Conservation (phyloP, 2,797 vertebrate genomes). For the Phylloscopus collybita region DNA sequence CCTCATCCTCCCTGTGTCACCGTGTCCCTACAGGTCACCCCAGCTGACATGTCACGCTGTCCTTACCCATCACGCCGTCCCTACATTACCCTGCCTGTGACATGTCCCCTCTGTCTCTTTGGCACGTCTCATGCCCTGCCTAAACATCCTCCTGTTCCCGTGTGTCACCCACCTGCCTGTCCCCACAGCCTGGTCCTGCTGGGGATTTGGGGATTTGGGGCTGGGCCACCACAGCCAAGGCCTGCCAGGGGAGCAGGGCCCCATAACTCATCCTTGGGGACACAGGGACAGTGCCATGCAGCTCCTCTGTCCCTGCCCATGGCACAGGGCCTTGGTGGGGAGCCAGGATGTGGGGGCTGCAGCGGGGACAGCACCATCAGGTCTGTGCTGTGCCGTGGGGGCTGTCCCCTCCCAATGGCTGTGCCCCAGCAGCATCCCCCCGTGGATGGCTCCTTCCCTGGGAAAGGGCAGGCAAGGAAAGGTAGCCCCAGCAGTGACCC, state of each 20-base stretch:
- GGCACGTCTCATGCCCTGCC: not conserved
- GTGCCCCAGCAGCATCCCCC: not conserved
- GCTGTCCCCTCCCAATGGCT: rapidly evolving
- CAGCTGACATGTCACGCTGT: not conserved
- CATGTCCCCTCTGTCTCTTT: not conserved
- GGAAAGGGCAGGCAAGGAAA: not conserved
- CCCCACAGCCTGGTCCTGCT: not conserved
- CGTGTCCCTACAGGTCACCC: not conserved
- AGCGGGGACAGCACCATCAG: not conserved
- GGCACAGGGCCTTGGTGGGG: not conserved
- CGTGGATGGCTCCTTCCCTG: not conserved
- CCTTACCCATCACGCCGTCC: not conserved
- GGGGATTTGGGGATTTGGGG: not conserved
- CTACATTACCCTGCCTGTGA: rapidly evolving
- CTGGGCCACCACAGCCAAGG: not conserved
- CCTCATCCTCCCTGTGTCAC: not conserved
- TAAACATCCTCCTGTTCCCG: not conserved
- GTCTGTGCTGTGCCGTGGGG: not conserved
- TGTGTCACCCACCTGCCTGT: not conserved
- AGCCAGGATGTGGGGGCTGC: not conserved
- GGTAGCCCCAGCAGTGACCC: not conserved
- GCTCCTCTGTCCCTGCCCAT: rapidly evolving
- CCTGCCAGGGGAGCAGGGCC: not conserved
- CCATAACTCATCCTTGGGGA: not conserved
- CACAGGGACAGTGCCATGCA: not conserved